phyloP scores from a whole-genome alignment of 2,113 vertebrate species.

The Capra hircus region DNA sequence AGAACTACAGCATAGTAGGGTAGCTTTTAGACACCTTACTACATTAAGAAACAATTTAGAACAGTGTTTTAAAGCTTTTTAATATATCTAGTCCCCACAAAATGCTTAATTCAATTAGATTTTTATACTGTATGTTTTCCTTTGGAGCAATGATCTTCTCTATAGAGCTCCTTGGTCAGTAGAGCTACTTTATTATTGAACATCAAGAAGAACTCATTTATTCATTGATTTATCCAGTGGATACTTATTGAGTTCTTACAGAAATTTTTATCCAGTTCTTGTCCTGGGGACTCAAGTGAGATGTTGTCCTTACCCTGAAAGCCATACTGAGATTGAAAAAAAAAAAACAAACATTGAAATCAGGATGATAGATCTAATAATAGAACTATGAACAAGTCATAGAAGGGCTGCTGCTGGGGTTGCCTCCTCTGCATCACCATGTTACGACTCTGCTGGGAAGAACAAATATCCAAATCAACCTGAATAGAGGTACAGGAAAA shows the following conservation, averaged over 20 bases:
- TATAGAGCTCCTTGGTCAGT: neutral
- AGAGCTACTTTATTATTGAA: neutral
- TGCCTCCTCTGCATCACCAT: neutral
- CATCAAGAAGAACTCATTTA: neutral
- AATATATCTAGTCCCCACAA: neutral
- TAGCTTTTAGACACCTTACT: neutral
- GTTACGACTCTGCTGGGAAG: neutral
- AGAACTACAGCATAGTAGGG: neutral
- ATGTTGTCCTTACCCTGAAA: neutral
- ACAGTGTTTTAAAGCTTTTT: neutral
- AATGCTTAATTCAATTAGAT: neutral
- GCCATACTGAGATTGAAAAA: neutral
- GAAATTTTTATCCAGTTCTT: neutral
- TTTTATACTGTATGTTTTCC: neutral
- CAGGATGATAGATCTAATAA: neutral
- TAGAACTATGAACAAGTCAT: neutral
- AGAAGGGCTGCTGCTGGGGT: neutral
- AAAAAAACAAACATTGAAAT: neutral
- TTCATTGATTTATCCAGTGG: neutral
- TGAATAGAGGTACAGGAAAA: neutral
- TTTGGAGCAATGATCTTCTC: neutral
- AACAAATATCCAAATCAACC: neutral
- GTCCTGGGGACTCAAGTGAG: neutral
- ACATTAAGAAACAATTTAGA: neutral
- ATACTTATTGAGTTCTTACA: neutral